Conservation (phyloP, 2,888 invertebrate genomes). For the Cerastis leucographa region DNA sequence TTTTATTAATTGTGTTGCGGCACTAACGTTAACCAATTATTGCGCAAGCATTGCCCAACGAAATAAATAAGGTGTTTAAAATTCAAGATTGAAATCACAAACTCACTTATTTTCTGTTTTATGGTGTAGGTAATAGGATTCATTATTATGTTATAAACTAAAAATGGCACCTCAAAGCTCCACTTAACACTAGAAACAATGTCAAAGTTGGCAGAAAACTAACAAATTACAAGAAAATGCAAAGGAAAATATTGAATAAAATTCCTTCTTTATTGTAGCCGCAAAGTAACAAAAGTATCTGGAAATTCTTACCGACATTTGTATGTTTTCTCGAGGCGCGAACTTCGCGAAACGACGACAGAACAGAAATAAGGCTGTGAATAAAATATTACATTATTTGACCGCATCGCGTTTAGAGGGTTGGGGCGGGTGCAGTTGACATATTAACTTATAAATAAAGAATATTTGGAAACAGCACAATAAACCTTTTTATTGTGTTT, state of each 20-base stretch:
- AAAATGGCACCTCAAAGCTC: slow-evolving; percentile 7
- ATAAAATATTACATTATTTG: slow-evolving; percentile 77
- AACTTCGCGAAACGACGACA: slow-evolving; percentile 65
- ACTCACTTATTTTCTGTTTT: background rate
- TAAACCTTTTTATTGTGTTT: slow-evolving; percentile 58
- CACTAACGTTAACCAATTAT: slow-evolving; percentile 8
- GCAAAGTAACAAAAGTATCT: slow-evolving; percentile 61
- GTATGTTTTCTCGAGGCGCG: slow-evolving; percentile 62
- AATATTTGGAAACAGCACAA: slow-evolving; percentile 51
- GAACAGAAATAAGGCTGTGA: slow-evolving; percentile 73
- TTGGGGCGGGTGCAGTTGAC: slow-evolving; percentile 67
- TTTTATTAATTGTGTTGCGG: slow-evolving; percentile 28
- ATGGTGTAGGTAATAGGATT: background rate
- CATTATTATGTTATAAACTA: background rate
- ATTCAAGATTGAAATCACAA: slow-evolving; percentile 3
- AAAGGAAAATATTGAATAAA: slow-evolving; percentile 51
- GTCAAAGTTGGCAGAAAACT: slow-evolving; percentile 8
- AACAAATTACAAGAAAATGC: slow-evolving; percentile 29
- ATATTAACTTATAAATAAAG: slow-evolving; percentile 66
- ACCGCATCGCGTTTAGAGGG: slow-evolving; percentile 64
- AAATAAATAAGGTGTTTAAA: background rate
- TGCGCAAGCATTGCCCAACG: background rate
- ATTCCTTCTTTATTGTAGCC: slow-evolving; percentile 34
- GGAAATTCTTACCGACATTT: slow-evolving; percentile 58
- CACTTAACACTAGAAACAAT: background rate